A percentile compares a stretch with the other conserved stretches of the same genome.
These are phyloP conservation scores for Aramus guarauna DNA, from an alignment of 2,113 vertebrate species.

Conservation along the genomic window DNA sequence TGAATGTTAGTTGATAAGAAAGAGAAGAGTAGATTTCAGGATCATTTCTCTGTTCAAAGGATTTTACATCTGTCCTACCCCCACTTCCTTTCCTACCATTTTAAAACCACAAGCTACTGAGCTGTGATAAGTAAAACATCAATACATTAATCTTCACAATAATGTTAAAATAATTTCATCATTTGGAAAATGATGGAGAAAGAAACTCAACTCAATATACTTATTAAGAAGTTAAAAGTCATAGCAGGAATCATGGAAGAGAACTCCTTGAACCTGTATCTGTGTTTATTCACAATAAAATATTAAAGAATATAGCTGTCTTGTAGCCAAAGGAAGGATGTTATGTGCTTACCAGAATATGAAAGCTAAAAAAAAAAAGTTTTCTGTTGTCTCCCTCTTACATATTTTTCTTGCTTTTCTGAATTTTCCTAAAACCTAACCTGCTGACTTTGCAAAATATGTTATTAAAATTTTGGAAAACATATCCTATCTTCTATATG, in stretches of 20 bases:
- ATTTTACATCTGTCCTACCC: background rate
- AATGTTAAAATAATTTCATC: background rate
- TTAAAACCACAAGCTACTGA: background rate
- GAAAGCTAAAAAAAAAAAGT: background rate
- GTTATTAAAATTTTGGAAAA: background rate
- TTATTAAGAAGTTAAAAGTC: background rate
- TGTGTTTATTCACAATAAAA: background rate
- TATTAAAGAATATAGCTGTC: background rate
- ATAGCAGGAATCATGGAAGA: background rate
- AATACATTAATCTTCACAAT: background rate
- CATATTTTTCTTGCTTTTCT: background rate
- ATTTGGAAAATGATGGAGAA: background rate
- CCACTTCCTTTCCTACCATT: background rate
- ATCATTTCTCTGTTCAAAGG: conserved; percentile 36
- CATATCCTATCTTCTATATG: background rate
- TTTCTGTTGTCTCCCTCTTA: background rate
- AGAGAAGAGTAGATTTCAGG: conserved; percentile 46
- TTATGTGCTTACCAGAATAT: background rate
- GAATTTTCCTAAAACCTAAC: conserved; percentile 11
- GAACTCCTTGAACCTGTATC: background rate
- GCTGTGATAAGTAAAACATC: background rate
- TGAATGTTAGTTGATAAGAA: conserved; percentile 29
- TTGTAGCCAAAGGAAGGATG: background rate
- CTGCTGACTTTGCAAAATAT: background rate
- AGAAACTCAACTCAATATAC: background rate